phyloP scores from a whole-genome alignment of 2,888 invertebrate genomes.

The Lathronympha strigana region DNA sequence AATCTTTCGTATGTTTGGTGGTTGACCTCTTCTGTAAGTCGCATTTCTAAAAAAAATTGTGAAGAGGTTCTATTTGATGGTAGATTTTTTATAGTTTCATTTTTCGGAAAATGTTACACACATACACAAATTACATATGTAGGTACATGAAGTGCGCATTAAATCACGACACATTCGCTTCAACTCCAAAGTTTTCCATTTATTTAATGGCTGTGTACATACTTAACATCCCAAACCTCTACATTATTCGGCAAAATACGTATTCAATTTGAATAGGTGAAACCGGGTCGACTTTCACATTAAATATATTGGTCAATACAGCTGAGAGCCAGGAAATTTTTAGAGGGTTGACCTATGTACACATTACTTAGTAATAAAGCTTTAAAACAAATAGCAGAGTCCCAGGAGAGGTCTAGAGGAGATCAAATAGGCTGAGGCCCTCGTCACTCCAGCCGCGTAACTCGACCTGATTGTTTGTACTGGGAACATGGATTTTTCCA shows the following conservation, averaged over 20 bases:
- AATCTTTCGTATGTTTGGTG: too few relatives aligned
- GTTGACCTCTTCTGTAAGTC: too few relatives aligned
- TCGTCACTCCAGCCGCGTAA: constrained; percentile 75
- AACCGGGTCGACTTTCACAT: constrained; percentile 53
- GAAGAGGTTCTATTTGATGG: too few relatives aligned
- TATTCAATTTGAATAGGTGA: constrained; percentile 40
- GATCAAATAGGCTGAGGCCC: constrained; percentile 72
- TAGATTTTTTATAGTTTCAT: too few relatives aligned
- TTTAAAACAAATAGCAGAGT: constrained; percentile 80
- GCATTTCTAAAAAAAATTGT: too few relatives aligned
- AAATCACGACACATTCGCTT: neutral
- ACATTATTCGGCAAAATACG: constrained; percentile 16
- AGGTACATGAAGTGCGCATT: neutral
- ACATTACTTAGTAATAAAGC: constrained; percentile 84
- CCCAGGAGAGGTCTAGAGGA: constrained; percentile 67
- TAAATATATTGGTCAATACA: constrained; percentile 79
- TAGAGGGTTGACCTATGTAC: constrained; percentile 82
- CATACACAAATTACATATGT: too few relatives aligned
- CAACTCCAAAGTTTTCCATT: constrained; percentile 4
- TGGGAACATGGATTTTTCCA: constrained; percentile 82
- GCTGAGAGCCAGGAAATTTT: constrained; percentile 62
- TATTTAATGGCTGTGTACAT: constrained; percentile 6
- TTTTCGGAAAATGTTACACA: too few relatives aligned
- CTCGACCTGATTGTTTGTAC: constrained; percentile 82
- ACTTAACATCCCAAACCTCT: neutral